Base-by-base conservation (phyloP, 1,140 invertebrate species). In the Drosophila pectinifera region DNA sequence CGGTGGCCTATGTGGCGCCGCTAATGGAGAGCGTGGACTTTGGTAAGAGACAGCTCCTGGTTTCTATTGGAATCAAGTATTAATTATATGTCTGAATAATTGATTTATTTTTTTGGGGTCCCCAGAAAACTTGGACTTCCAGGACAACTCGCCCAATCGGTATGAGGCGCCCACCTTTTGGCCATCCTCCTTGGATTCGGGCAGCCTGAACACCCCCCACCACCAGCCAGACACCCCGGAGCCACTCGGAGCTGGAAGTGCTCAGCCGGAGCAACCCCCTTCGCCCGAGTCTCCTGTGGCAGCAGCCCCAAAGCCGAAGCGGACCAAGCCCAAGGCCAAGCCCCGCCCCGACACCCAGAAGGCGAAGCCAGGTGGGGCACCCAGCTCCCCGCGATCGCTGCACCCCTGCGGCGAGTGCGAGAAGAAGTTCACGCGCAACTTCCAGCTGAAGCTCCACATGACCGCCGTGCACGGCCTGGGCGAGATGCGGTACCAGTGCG, bases 371-470 rank as follows among this genome's bases (percentile, higher is more conserved):
- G 45, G 45, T 6, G 1, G 36, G 5, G 22, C 31, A 8, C 8
- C 28, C 2, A 36, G 3, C 26, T 10, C 34, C 13, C 48, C 76
- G 0, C 65, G 78, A 24, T 90, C 83, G 0, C 36, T 81, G 26
- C 73, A 78, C n/a, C 85, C 75, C 1, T 91, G 90, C 56, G 11
- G 58, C 11, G 76, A 82, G 39, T 91, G 90, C 45, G 90, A 88
- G 22, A 91, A 91, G 62, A 91, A 91, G 31, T 91, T 91, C 34
- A 91, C 90, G 6, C 90, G 90, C 0, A 91, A 91, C 42, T 91
- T 91, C 45, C 90, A 91, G 28, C 48, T 91, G 0, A 91, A 91
- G 51, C 38, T 90, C 10, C 90, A 91, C 38, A 62, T 91, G 75
- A 88, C 76, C n/a, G 80, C 90, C 13, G 82, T 91, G 26, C 90